Conservation (phyloP, 2,113 vertebrate genomes). For the Balaeniceps rex region DNA sequence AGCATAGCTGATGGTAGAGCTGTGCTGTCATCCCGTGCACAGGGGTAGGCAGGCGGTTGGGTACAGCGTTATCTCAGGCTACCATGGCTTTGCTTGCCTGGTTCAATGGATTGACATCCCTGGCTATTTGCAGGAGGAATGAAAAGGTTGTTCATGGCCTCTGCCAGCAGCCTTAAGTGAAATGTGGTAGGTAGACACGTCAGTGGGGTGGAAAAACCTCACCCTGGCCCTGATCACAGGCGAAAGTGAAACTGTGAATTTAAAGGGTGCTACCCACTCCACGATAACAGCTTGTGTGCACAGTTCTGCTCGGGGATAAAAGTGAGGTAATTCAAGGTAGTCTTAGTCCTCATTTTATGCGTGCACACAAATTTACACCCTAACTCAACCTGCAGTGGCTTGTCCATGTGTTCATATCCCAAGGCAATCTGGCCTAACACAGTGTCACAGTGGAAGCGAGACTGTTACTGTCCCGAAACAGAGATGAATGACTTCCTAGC, state of each 20-base stretch:
- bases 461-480: background rate
- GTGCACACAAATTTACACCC: background rate
- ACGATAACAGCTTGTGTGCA: background rate
- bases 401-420: background rate
- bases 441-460: background rate
- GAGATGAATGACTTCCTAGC: background rate
- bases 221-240: background rate
- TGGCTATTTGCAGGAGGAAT: background rate
- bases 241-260: background rate
- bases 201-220: background rate
- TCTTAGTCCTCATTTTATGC: background rate
- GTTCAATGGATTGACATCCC: rapidly evolving
- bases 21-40: rapidly evolving
- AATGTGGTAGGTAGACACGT: background rate
- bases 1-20: background rate
- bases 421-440: background rate
- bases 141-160: background rate
- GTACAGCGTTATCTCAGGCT: background rate
- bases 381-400: background rate
- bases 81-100: background rate
- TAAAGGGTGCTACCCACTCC: background rate
- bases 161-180: background rate
- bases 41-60: background rate
- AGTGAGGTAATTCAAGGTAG: background rate
- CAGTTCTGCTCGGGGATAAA: background rate